Base-by-base conservation (phyloP, 2,113 vertebrate genomes). In the Epinephelus lanceolatus region DNA sequence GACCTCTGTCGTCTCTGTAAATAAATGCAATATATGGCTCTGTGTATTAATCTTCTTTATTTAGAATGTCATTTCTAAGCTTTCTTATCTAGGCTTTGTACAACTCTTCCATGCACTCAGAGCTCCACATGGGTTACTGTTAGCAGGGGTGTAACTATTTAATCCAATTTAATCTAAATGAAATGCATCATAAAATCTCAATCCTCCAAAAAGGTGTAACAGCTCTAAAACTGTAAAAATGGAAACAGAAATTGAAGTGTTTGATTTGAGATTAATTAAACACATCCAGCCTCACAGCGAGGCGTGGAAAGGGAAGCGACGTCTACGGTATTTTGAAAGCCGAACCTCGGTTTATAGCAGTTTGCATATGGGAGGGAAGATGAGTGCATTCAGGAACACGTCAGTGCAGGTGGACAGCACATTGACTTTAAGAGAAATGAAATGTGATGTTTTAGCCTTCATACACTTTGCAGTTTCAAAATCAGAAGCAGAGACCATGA, bases 111-210 rank as follows among this genome's bases (percentile, higher is more conserved):
- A n/a, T 27, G 11, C 3, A 62, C 0, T 0, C 42, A 68, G 17
- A 15, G 40, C 13, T 63, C 56, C 52, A 15, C 52, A 15, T 2
- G 52, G 52, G 25, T 49, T 77, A 40, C 60, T 57, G 66, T 66
- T 71, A 76, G 66, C 85, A 66, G 71, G 76, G 70, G 55, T 37
- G 42, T 17, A n/a, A 65, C 75, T 53, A 21, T 60, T 52, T 77
- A 78, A 87, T 84, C 72, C 77, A 69, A 11, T 78, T 74, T 17
- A 52, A 25, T 81, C 78, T 52, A 33, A 81, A 78, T 78, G 11
- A 60, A 73, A 80, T 14, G 55, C 71, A 56, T 84, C 81, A 37
- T 56, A 42, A 75, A 65, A 53, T 78, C 51, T 82, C 14, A 76
- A 56, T 71, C 66, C 37, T 67, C 57, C 84, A n/a, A 49, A 63